Base-by-base conservation (phyloP, 2,888 invertebrate species). In the Rhagonycha lutea region DNA sequence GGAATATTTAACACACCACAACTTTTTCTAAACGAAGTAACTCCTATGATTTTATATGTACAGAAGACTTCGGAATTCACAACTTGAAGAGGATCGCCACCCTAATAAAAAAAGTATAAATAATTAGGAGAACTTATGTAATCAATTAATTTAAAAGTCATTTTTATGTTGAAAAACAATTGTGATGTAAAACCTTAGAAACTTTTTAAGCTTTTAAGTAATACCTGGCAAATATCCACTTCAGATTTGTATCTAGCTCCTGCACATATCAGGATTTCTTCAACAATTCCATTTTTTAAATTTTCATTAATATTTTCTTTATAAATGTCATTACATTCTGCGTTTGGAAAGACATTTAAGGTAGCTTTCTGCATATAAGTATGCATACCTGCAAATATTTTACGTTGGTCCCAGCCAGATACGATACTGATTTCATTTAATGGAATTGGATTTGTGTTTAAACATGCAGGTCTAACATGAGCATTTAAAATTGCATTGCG, bases 51-150 rank as follows among this genome's bases (percentile, higher is more conserved):
- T 60, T 84, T 85, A 78, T 88, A 87, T 81, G 74, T 88, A n/a
- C 63, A 63, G 81, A 69, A 91, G 90, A 61, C 85, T 12, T 0
- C 82, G 69, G 81, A 3, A 29, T 29, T 83, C 32, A 78, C 81
- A 10, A 88, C 79, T 28, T 85, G 85, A 23, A 92, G 84, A 0
- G 92, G 92, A 5, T 92, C 91, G 12, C 92, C 92, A 14, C 92
- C 92, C 76, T 78, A 68, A 47, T 18, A 1, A 24, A 11, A 68
- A 63, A 24, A 62, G 11, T 47, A n/a, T n/a, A n/a, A n/a, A n/a
- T 47, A 26, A 68, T 18, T 18, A 18, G 1, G 2, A 18, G 18
- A 18, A 18, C 18, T 18, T 18, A 1, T 18, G 18, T 18, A 18
- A 18, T 26, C 8, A 1, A 77, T 83, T n/a, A n/a, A n/a, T n/a